phyloP scores from a whole-genome alignment of 2,797 vertebrate species.

The Glossophaga mutica region DNA sequence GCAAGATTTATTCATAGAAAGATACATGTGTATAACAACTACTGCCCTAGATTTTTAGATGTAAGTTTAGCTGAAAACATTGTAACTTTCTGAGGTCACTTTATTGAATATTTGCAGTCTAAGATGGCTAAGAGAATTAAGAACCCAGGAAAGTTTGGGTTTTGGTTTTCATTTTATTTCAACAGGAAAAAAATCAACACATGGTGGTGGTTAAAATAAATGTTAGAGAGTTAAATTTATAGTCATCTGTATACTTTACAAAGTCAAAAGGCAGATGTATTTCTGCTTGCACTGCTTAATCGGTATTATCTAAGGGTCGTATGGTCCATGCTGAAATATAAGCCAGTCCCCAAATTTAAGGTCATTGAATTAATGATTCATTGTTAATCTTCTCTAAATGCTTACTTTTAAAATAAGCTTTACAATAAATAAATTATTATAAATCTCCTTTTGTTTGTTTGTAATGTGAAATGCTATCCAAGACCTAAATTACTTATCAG shows the following conservation, averaged over 20 bases:
- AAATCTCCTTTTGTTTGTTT: constrained; percentile 39
- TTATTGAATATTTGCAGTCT: neutral
- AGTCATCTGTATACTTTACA: constrained; percentile 15
- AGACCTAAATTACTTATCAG: neutral
- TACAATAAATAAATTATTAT: constrained; percentile 31
- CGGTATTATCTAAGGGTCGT: constrained; percentile 14
- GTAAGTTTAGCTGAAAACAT: neutral
- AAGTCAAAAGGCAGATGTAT: constrained; percentile 46
- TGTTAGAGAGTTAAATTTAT: constrained; percentile 15
- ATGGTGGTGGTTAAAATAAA: neutral
- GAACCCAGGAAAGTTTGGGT: neutral
- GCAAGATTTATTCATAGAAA: constrained; percentile 26
- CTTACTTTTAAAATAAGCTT: constrained; percentile 41
- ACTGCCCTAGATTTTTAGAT: neutral
- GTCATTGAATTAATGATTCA: constrained; percentile 36
- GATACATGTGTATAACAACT: neutral
- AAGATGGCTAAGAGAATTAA: constrained; percentile 25
- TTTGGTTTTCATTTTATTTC: constrained; percentile 35
- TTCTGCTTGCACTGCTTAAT: constrained; percentile 33
- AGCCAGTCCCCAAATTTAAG: neutral
- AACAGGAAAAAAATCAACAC: neutral
- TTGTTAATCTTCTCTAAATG: constrained; percentile 31
- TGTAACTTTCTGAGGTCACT: neutral
- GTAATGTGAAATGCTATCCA: neutral
- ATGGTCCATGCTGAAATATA: neutral